These are phyloP conservation scores for Phrynosoma blainvillii DNA, from an alignment of 2,113 vertebrate species.

Conservation along the genomic window DNA sequence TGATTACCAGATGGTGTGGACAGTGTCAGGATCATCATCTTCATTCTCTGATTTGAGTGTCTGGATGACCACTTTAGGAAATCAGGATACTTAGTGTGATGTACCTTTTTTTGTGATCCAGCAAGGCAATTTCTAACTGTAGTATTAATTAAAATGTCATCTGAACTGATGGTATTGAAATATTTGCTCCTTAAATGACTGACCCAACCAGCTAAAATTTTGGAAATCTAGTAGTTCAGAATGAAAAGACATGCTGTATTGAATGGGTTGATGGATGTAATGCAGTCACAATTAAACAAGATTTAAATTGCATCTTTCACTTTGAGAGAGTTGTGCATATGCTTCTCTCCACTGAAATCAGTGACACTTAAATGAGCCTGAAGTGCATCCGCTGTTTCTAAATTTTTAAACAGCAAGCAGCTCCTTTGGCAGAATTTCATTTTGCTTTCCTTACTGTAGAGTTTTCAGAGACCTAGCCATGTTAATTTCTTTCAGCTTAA, in stretches of 20 bases:
- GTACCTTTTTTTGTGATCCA: background rate
- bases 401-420: background rate
- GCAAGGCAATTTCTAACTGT: background rate
- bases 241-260: background rate
- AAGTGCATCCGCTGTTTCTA: background rate
- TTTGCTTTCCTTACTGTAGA: background rate
- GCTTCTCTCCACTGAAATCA: background rate
- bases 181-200: background rate
- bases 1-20: background rate
- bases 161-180: background rate
- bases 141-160: background rate
- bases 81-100: background rate
- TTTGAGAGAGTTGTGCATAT: background rate
- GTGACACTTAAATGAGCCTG: background rate
- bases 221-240: background rate
- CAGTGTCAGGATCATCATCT: background rate
- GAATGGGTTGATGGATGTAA: background rate
- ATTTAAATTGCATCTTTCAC: background rate
- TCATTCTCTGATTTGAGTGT: background rate
- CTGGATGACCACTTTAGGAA: background rate
- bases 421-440: background rate
- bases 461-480: background rate
- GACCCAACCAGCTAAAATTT: background rate
- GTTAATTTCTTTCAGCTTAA: too few species aligned
- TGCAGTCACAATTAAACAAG: background rate